phyloP scores from a whole-genome alignment of 1,140 invertebrate species.

The Gryllus bimaculatus region DNA sequence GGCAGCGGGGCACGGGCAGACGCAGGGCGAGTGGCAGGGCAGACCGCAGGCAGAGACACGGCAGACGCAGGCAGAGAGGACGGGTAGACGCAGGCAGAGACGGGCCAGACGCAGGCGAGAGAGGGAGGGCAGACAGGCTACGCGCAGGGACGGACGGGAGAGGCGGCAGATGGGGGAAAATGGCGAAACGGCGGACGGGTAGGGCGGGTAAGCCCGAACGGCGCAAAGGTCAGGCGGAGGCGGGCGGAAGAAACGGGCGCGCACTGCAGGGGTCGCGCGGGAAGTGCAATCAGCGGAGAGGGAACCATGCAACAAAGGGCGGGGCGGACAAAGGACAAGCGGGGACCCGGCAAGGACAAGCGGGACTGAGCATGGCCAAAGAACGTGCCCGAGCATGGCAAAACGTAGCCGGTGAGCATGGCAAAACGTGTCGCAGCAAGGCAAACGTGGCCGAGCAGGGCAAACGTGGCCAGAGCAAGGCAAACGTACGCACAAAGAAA shows the following conservation, averaged over 20 bases:
- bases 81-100: not conserved
- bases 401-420: not conserved
- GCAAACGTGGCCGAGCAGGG: not conserved
- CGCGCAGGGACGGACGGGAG: not conserved
- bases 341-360: too few relatives aligned
- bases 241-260: too few relatives aligned
- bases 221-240: not conserved
- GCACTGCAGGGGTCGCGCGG: too few relatives aligned
- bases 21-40: not conserved
- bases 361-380: too few relatives aligned
- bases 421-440: not conserved
- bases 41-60: not conserved
- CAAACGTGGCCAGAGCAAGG: not conserved
- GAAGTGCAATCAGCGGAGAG: not conserved
- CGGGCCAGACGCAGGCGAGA: not conserved
- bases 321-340: not conserved
- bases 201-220: too few relatives aligned
- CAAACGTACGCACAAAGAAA: too few relatives aligned
- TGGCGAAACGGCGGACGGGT: too few relatives aligned
- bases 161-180: not conserved
- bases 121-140: too few relatives aligned
- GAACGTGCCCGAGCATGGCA: not conserved
- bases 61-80: too few relatives aligned
- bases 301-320: not conserved
- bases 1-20: not conserved